These are phyloP conservation scores for Oryzias sinensis DNA, from an alignment of 2,797 vertebrate genomes.

Conservation along the genomic window DNA sequence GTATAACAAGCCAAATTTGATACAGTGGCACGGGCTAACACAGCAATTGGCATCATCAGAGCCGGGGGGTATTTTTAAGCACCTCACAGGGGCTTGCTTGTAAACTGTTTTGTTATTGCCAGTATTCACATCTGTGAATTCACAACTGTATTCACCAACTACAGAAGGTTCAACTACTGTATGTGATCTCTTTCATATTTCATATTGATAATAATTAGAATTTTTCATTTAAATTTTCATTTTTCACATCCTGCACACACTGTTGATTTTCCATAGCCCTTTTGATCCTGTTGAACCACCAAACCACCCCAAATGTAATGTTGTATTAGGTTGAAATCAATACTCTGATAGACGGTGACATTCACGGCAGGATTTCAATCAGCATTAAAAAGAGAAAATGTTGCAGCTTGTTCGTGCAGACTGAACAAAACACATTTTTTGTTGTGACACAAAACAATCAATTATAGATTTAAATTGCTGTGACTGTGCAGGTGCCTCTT, in stretches of 20 bases:
- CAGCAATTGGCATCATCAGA: conserved; percentile 11
- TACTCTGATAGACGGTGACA: no score
- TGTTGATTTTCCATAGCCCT: no score
- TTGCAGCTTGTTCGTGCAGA: conserved; percentile 14
- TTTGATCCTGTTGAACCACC: no score
- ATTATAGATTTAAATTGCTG: conserved; percentile 31
- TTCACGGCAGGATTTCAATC: no score
- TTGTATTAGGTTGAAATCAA: no score
- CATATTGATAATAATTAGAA: no score
- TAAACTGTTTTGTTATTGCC: not conserved
- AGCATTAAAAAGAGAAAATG: not conserved
- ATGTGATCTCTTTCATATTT: no score
- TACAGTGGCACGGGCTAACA: conserved; percentile 30
- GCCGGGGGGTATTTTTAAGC: conserved; percentile 3
- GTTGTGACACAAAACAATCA: conserved; percentile 24
- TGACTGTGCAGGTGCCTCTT: conserved; percentile 10
- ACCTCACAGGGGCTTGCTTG: not conserved
- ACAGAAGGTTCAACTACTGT: not conserved
- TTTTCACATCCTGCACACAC: no score
- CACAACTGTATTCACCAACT: not conserved
- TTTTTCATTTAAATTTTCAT: no score
- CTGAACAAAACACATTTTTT: conserved; percentile 19
- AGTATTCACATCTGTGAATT: no score
- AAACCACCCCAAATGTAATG: no score
- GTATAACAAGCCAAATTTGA: conserved; percentile 35